Evolutionary conservation across 2,888 invertebrate genomes (phyloP).

Genomic region (Meandrusa payeni): DNA sequence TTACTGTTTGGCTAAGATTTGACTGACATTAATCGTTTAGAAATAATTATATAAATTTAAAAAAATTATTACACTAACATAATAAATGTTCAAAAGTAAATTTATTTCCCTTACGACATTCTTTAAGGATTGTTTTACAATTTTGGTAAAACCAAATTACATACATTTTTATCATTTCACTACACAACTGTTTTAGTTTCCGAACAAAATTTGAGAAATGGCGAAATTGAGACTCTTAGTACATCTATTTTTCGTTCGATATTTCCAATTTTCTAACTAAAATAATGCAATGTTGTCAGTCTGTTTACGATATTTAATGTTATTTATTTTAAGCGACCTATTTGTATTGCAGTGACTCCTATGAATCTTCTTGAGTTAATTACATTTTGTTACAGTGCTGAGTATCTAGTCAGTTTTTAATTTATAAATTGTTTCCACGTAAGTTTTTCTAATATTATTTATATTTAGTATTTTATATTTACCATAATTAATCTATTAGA

Average conservation of each 20-base stretch:
- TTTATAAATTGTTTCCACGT: constrained; percentile 42
- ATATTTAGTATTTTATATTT: constrained; percentile 1
- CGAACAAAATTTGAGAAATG: constrained; percentile 62
- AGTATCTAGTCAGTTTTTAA: constrained; percentile 43
- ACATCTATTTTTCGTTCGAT: constrained; percentile 54
- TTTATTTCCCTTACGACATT: too few species aligned
- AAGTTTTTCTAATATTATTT: constrained; percentile 36
- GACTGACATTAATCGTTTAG: not conserved
- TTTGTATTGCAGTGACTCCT: constrained; percentile 37
- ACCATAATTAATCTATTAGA: not conserved
- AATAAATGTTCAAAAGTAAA: too few species aligned
- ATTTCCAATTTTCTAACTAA: constrained; percentile 46
- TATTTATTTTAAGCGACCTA: constrained; percentile 38
- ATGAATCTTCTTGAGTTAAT: constrained; percentile 51
- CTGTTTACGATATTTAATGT: constrained; percentile 37
- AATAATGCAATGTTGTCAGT: constrained; percentile 48
- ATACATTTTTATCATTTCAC: too few species aligned
- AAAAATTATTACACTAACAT: too few species aligned
- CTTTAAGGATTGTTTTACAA: too few species aligned
- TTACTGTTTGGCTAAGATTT: too few species aligned
- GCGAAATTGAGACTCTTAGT: constrained; percentile 69
- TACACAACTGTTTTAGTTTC: constrained; percentile 30
- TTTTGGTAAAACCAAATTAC: too few species aligned
- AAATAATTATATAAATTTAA: not conserved
- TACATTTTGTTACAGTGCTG: constrained; percentile 48